phyloP scores from a whole-genome alignment of 2,113 vertebrate genomes.

The Stegostoma tigrinum region DNA sequence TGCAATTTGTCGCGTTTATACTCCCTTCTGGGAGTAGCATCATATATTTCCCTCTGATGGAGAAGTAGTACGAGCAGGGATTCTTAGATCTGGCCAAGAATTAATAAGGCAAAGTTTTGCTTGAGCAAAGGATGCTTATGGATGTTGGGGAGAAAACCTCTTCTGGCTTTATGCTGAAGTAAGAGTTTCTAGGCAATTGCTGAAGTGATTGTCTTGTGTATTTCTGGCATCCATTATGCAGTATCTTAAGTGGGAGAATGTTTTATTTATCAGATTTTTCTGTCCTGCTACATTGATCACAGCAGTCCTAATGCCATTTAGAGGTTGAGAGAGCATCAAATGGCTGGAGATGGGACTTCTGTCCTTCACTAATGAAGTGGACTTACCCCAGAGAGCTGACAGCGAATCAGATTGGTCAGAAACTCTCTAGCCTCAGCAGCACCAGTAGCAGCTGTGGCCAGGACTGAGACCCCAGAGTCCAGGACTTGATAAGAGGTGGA shows the following conservation, averaged over 20 bases:
- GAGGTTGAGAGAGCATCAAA: too few relatives aligned
- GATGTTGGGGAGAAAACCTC: background rate
- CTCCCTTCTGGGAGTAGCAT: background rate
- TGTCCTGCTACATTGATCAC: too few relatives aligned
- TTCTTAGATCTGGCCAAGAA: background rate
- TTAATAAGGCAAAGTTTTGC: background rate
- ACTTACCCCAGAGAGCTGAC: too few relatives aligned
- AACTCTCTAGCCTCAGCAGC: too few relatives aligned
- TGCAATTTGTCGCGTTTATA: background rate
- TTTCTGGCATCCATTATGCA: background rate
- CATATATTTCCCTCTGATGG: background rate
- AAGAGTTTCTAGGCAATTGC: background rate
- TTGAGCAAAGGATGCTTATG: background rate
- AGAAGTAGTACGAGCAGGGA: background rate
- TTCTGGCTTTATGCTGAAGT: background rate
- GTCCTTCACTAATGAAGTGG: too few relatives aligned
- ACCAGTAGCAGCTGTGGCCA: too few relatives aligned
- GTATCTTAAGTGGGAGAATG: background rate
- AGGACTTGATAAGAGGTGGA: too few relatives aligned
- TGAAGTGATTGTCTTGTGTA: background rate
- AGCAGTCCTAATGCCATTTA: too few relatives aligned
- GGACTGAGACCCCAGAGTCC: too few relatives aligned
- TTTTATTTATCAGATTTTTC: too few relatives aligned
- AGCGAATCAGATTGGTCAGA: too few relatives aligned
- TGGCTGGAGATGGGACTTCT: too few relatives aligned